Base-by-base conservation (phyloP, 2,113 vertebrate genomes). In the Pelodiscus sinensis region DNA sequence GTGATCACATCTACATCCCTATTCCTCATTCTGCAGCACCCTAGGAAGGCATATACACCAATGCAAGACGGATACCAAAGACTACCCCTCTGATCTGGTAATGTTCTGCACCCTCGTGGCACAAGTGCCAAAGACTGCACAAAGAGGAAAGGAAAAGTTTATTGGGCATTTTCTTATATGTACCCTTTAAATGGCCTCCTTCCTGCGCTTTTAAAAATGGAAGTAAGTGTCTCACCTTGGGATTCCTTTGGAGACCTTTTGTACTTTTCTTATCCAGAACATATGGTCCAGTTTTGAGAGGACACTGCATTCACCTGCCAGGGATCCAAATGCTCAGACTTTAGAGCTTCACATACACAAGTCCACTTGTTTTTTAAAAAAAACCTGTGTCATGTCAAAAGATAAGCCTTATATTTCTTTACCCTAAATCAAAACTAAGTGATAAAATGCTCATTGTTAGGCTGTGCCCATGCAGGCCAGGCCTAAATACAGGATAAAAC, bases 1-100 rank as follows among this genome's bases (percentile, higher is more conserved):
- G 13, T 1, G 1, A 84, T 2, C 3, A n/a, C 3, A 60, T 1
- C 6, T 0, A 0, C 9, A 84, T 6, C 0, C 0, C 18, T 86
- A 38, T 81, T 79, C 81, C 10, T 86, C 24, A 52, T 60, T 79
- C 86, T 29, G 1, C 9, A 7, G 27, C 15, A n/a, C 62, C 29
- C 31, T 65, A 19, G 55, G 12, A 25, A 8, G 81, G 18, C 15
- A 62, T 4, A 56, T 2, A 3, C 27, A 80, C 18, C 31, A 62
- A 12, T 82, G 6, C 88, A n/a, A 79, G 83, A 10, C 2, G 83
- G 12, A 60, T n/a, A 9, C 11, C 87, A 57, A 89, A 81, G 3
- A 31, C 3, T 60, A 38, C 11, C 6, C 77, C 12, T 65, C 10
- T 85, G 2, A 0, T 19, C 78, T 60, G 4, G 2, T 44, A 90